Evolutionary conservation across 2,797 vertebrate species (phyloP).

Genomic region (Thamnophis elegans): DNA sequence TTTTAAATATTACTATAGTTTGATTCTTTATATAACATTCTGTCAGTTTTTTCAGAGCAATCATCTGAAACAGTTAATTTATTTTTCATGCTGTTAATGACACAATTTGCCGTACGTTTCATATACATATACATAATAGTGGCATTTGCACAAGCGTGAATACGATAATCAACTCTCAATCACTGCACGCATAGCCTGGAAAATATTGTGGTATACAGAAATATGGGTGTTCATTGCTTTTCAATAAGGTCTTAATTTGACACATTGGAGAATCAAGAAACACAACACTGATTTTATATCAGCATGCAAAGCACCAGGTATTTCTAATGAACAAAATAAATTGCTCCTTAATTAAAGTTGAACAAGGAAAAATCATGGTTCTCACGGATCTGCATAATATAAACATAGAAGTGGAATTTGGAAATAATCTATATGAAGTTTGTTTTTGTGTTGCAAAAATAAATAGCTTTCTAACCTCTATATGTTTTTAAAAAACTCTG

Average conservation of each 20-base stretch:
- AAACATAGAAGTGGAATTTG: constrained; percentile 63
- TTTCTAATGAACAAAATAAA: constrained; percentile 70
- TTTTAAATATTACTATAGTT: neutral
- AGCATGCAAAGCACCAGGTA: constrained; percentile 71
- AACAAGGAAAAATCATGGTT: constrained; percentile 71
- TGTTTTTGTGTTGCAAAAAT: constrained; percentile 58
- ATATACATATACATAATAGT: constrained; percentile 76
- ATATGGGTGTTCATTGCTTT: constrained; percentile 72
- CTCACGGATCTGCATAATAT: constrained; percentile 60
- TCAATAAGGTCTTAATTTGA: constrained; percentile 77
- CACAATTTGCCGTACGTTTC: constrained; percentile 73
- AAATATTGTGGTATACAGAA: constrained; percentile 73
- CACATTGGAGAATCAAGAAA: constrained; percentile 65
- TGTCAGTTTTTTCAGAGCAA: constrained; percentile 59
- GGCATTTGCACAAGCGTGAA: constrained; percentile 72
- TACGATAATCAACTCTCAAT: constrained; percentile 80
- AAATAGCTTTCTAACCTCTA: constrained; percentile 63
- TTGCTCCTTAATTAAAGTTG: constrained; percentile 76
- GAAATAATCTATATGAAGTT: constrained; percentile 51
- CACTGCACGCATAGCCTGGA: constrained; percentile 73
- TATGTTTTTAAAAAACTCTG: constrained; percentile 57
- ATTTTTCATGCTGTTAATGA: constrained; percentile 77
- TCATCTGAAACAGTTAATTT: constrained; percentile 75
- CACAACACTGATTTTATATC: constrained; percentile 72
- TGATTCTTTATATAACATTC: neutral